phyloP scores from a whole-genome alignment of 2,888 invertebrate species.

The Pimpla rufipes region DNA sequence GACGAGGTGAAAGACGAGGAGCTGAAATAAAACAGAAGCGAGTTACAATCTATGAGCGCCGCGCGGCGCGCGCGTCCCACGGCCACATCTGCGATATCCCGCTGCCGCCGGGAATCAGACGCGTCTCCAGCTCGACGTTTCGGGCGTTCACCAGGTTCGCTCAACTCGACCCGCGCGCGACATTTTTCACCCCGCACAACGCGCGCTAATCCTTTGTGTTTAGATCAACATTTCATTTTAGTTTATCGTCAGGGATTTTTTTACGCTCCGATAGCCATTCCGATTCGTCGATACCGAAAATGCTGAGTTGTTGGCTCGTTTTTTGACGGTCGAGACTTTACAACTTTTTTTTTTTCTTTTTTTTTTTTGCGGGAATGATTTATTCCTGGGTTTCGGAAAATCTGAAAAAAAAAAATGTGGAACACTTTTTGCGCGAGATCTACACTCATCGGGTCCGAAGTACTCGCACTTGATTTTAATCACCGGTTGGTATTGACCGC shows the following conservation, averaged over 20 bases:
- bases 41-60: constrained; percentile 42
- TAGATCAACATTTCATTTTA: constrained; percentile 5
- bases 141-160: constrained; percentile 11
- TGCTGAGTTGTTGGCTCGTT: too few species aligned
- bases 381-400: too few species aligned
- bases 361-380: too few species aligned
- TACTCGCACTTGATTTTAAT: neutral
- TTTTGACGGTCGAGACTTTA: too few species aligned
- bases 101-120: constrained; percentile 63
- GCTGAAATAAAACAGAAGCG: constrained; percentile 53
- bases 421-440: too few species aligned
- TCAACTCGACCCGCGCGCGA: constrained; percentile 40
- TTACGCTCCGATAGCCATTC: too few species aligned
- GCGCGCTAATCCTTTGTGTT: neutral
- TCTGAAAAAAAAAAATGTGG: too few species aligned
- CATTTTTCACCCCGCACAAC: neutral
- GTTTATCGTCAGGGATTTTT: neutral
- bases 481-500: neutral
- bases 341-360: too few species aligned
- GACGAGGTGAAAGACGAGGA: constrained; percentile 48
- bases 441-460: neutral
- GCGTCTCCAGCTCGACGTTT: constrained; percentile 15
- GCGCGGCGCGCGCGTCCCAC: too few species aligned
- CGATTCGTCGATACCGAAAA: too few species aligned
- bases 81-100: constrained; percentile 72